Evolutionary conservation across 2,888 invertebrate species (phyloP), one percentile per base, ranked within the genome.

Genomic region (Phanerotoma sp.): DNA sequence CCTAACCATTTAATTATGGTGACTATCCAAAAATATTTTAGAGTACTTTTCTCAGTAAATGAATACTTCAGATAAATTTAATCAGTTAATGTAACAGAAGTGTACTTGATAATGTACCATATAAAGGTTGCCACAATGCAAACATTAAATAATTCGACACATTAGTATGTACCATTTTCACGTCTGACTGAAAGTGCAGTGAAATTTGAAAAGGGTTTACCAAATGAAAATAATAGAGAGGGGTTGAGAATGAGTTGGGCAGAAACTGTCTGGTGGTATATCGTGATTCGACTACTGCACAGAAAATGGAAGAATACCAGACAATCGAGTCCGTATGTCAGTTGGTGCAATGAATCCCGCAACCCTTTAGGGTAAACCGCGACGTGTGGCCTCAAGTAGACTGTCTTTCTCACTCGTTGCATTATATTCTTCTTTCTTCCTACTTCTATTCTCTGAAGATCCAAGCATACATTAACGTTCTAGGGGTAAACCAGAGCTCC

Each of bases 321-420:
- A 38, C 38, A 38, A 38, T 38, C 18, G 21, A 22, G 13, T 21
- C 35, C 22, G 47, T 20, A 47, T 22, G 47, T 47, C 35, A 47
- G 35, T 47, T 38, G 38, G 15, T 49, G 48, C 28, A 38, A 38
- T 18, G 13, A 33, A 22, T 21, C 21, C 33, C 40, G n/a, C 38
- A 49, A 48, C 48, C 49, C 28, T 40, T 49, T 18, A 20, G 28
- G 20, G 22, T 13, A 48, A 35, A 48, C 37, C 38, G 30, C 28
- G 32, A 49, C 49, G 40, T 49, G 49, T 49, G 49, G 15, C 15
- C 30, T 38, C 38, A 40, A 38, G 5, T 1, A 13, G 5, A 15
- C 45, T 35, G 20, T 40, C 28, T 45, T 35, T 9, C 33, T 44
- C 42, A 25, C 51, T 48, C 35, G 11, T 35, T 46, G 13, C 10